Evolutionary conservation across 2,888 invertebrate species (phyloP), one percentile per base, ranked within the genome.

Genomic region (Eumacrocentrus americanus): DNA sequence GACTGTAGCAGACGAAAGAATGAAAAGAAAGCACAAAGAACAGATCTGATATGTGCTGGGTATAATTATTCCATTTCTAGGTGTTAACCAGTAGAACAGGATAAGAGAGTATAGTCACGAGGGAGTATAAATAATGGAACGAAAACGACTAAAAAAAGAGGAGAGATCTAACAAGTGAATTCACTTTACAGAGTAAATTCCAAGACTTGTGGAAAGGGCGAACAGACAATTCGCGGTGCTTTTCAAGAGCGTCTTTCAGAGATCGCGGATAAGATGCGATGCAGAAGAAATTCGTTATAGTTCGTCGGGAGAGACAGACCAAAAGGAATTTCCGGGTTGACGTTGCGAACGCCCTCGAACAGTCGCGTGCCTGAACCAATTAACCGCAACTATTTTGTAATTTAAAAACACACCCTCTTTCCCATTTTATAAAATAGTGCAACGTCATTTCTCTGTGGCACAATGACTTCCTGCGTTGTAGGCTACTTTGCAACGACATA

Each of bases 291-390:
- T 60, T 57, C 37, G 35, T 47, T 62, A 42, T 58, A 51, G 52
- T 44, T 11, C n/a, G 34, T 25, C 12, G 44, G 29, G 16, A 47
- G 14, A 46, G 11, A 40, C 51, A 50, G 51, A 58, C 40, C 40
- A 18, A 58, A 29, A 46, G 58, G 62, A 61, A 63, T 61, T 61
- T 60, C 60, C 61, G 60, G 48, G 60, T 66, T 50, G 34, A 60
- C 52, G 62, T 59, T 40, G 35, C 60, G 62, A 47, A 48, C 59
- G 60, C 60, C 64, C 59, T 53, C 56, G 54, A n/a, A n/a, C 50
- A 60, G 60, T 65, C 60, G 61, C 64, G 64, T 66, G 64, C 42
- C 34, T 34, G 35, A 9, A 57, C 58, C 61, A 64, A 66, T 66
- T 66, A 62, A 50, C 46, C n/a, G 46, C 23, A 29, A 59, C 20